These are phyloP conservation scores for Pteronura brasiliensis DNA, from an alignment of 2,113 vertebrate species.

Conservation along the genomic window DNA sequence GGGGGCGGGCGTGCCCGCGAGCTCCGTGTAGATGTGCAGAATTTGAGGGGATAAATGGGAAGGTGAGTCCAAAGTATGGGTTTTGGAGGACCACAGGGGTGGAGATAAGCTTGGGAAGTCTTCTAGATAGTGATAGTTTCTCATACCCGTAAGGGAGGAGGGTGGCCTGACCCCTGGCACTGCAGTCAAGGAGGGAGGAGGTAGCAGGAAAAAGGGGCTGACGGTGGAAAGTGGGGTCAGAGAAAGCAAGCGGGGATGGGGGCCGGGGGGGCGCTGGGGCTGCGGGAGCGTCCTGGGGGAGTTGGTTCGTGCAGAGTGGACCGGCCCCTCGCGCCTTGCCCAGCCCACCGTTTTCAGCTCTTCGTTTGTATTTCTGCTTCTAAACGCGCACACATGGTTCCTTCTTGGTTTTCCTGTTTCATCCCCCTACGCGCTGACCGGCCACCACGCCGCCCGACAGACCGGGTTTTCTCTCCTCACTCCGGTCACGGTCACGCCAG, in stretches of 20 bases:
- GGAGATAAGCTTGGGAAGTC: background rate
- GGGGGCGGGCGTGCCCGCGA: background rate
- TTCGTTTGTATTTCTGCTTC: background rate
- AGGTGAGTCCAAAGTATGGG: background rate
- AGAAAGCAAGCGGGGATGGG: background rate
- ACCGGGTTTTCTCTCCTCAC: too few relatives aligned
- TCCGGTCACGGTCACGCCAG: too few relatives aligned
- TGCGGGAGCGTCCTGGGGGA: background rate
- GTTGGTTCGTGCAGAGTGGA: too few relatives aligned
- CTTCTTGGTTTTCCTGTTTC: background rate
- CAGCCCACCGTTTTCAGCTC: too few relatives aligned
- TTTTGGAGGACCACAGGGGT: too few relatives aligned
- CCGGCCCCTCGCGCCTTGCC: too few relatives aligned
- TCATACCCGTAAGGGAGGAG: background rate
- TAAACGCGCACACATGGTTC: accelerated
- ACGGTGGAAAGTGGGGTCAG: background rate
- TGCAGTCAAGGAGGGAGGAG: background rate
- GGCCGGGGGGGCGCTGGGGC: background rate
- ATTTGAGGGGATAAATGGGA: background rate
- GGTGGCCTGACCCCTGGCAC: too few relatives aligned
- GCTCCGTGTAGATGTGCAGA: accelerated
- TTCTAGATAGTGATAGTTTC: background rate
- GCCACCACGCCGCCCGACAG: too few relatives aligned
- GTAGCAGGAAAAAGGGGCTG: background rate
- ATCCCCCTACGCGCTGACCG: accelerated